These are phyloP conservation scores for Papilio dardanus DNA, from an alignment of 1,140 invertebrate genomes.

Conservation along the genomic window DNA sequence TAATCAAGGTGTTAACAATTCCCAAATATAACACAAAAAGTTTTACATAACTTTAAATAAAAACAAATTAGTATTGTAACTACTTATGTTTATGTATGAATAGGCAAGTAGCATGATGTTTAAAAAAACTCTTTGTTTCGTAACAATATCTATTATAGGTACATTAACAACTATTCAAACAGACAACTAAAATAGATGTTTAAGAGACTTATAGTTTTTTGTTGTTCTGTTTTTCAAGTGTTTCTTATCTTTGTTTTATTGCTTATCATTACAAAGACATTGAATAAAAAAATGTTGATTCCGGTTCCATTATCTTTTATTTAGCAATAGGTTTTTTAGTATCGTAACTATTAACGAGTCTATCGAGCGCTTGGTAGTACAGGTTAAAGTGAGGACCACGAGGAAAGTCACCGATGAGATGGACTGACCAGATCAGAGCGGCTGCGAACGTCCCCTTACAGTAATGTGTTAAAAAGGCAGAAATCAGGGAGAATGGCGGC, in stretches of 20 bases:
- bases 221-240: background rate
- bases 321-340: background rate
- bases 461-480: too few species aligned
- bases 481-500: too few species aligned
- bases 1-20: background rate
- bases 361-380: too few species aligned
- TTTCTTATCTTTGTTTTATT: background rate
- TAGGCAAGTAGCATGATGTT: background rate
- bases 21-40: background rate
- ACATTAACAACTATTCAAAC: background rate
- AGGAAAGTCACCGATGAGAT: too few species aligned
- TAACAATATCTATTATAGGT: too few species aligned
- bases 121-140: background rate
- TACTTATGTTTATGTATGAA: background rate
- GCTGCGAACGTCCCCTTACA: too few species aligned
- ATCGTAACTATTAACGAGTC: too few species aligned
- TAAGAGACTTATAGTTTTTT: background rate
- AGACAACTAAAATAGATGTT: background rate
- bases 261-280: constrained; percentile 1
- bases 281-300: background rate
- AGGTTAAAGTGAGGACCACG: too few species aligned
- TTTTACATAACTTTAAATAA: background rate
- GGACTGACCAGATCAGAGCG: too few species aligned
- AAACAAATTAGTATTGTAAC: background rate
- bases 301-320: background rate